Evolutionary conservation across 2,888 invertebrate species (phyloP).

Genomic region (Hartigia nigra): DNA sequence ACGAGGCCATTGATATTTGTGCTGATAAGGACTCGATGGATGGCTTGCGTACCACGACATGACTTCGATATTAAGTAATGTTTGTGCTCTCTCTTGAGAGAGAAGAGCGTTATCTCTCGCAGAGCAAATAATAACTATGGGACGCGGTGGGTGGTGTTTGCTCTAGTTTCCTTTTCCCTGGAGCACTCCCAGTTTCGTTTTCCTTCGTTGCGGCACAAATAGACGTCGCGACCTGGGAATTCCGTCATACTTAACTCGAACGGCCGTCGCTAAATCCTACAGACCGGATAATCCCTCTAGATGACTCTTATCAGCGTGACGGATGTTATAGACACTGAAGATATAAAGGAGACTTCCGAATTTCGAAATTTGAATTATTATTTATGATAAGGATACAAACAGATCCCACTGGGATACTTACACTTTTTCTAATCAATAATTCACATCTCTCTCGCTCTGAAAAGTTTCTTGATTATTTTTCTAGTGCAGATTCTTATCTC

Average conservation of each 20-base stretch:
- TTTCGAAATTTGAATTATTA: background rate
- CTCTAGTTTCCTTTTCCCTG: constrained; percentile 58
- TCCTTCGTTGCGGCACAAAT: background rate
- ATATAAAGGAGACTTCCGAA: background rate
- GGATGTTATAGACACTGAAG: background rate
- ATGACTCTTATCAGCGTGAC: background rate
- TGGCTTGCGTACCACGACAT: constrained; percentile 40
- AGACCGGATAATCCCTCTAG: background rate
- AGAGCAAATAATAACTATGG: constrained; percentile 55
- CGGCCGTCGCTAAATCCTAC: background rate
- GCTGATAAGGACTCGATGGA: constrained; percentile 49
- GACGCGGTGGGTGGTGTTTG: constrained; percentile 57
- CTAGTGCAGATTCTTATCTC: background rate
- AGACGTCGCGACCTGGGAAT: background rate
- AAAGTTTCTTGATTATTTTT: background rate
- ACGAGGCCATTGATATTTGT: constrained; percentile 56
- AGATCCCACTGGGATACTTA: background rate
- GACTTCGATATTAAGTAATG: constrained; percentile 61
- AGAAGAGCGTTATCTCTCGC: constrained; percentile 55
- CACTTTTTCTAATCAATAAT: background rate
- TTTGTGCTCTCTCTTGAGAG: constrained; percentile 49
- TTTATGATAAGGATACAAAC: background rate
- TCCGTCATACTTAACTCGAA: background rate
- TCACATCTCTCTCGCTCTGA: background rate
- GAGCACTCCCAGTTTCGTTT: constrained; percentile 46